Base-by-base conservation (phyloP, 2,888 invertebrate species). In the Ariolimax columbianus region DNA sequence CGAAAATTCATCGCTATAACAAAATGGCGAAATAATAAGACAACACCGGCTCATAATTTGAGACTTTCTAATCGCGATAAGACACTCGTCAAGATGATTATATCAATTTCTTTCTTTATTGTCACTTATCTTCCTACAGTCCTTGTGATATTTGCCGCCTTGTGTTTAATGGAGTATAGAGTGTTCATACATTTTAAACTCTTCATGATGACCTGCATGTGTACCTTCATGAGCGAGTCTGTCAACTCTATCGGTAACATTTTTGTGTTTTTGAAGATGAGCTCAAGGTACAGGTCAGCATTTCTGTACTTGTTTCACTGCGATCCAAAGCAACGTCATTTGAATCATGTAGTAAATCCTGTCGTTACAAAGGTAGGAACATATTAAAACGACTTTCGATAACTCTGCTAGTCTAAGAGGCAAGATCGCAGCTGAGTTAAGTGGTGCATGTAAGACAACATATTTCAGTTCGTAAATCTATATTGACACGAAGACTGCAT, bases 231-330 rank as follows among this genome's bases (percentile, higher is more conserved):
- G 2, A 55, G 7, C 14, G 70, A 70, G 70, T 19, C 38, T 23
- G 23, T 38, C 0, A 70, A 70, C 40, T 70, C 70, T 4, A 70
- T 6, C 19, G 70, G 38, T 1, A 70, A 38, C 7, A 70, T 70
- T 70, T 70, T 70, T 40, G 36, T 70, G 38, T 70, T 40, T 70
- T 38, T 70, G 38, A 70, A 40, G 11, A 70, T 70, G 70, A 70
- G 70, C 40, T 70, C 70, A 40, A 70, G 40, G 23, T 77, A 33
- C 51, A 77, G 75, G 30, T 0, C 7, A 14, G 14, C 36, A 2
- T 68, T 68, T 68, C 68, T 3, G 55, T 11, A 47, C 14, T 47
- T 63, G n/a, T n/a, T 63, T n/a, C 2, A n/a, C 17, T 63, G n/a
- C n/a, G n/a, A n/a, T n/a, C n/a, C n/a, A n/a, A n/a, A n/a, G n/a